Base-by-base conservation (phyloP, 2,797 vertebrate genomes). In the Emydoidea blandingii region DNA sequence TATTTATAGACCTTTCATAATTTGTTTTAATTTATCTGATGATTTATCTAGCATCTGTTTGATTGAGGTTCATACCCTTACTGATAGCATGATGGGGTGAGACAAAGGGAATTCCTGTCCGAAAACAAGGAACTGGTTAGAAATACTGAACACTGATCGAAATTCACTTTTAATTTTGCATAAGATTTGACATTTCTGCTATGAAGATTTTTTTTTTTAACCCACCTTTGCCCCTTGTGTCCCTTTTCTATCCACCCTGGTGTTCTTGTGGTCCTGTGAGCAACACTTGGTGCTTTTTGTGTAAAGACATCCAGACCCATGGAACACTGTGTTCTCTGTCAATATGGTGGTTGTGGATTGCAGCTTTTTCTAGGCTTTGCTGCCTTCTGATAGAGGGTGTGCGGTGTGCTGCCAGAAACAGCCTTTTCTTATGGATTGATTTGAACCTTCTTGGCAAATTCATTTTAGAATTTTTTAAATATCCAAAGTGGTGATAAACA, bases 41-140 rank as follows among this genome's bases (percentile, higher is more conserved):
- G 3, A 11, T 86, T 53, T 54, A 5, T 34, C 29, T 68, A 0
- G 6, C 3, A 0, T 15, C 53, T 34, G 0, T 5, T 11, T 31
- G 1, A 37, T 1, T 50, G 9, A 0, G 0, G 0, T 8, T 1
- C 21, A 0, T 11, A 0, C 4, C 57, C 47, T 65, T 16, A 53
- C 54, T 34, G 8, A 79, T n/a, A 72, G 83, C n/a, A 0, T 3
- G 0, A 85, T 90, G 52, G 49, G 68, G n/a, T 1, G 12, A 56
- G 41, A 52, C 0, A 14, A 8, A 56, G 0, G 2, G 1, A 1
- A 1, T 4, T 54, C 11, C 0, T 6, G 1, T 3, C 89, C 3
- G 12, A 23, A 81, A 83, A 41, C 53, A 3, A 1, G 21, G 34
- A 44, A 29, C 18, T 54, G 37, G n/a, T n/a, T 52, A 47, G 52